These are phyloP conservation scores for Sakesphorus luctuosus DNA, from an alignment of 2,113 vertebrate species.

Conservation along the genomic window DNA sequence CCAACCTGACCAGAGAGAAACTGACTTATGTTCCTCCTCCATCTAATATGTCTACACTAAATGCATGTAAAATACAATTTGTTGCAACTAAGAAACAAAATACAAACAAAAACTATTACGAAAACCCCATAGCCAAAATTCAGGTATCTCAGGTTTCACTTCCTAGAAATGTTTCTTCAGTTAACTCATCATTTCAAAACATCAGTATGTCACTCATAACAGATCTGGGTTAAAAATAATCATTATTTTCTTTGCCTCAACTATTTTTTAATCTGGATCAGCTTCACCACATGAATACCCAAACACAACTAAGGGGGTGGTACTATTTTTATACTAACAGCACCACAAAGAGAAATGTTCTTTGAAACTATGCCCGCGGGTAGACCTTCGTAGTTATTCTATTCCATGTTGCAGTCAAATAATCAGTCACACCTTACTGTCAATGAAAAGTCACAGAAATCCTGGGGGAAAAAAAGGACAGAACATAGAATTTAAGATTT, in stretches of 20 bases:
- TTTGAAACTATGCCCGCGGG: neutral
- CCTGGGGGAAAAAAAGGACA: neutral
- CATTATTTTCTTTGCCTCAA: neutral
- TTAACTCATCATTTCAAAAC: neutral
- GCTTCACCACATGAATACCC: neutral
- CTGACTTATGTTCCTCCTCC: neutral
- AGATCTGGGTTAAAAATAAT: neutral
- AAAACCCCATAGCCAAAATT: neutral
- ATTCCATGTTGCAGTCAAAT: neutral
- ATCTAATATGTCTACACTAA: neutral
- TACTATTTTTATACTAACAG: neutral
- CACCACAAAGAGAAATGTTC: neutral
- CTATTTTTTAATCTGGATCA: neutral
- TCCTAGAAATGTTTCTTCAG: neutral
- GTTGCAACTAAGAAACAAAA: neutral
- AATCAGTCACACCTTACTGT: neutral
- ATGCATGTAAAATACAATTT: neutral
- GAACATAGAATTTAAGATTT: neutral
- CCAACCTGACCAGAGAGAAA: neutral
- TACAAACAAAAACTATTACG: neutral
- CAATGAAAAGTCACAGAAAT: neutral
- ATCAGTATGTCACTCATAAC: neutral
- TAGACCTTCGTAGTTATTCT: neutral
- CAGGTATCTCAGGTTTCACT: neutral
- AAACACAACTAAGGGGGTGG: neutral